phyloP scores from a whole-genome alignment of 2,113 vertebrate species.

The Entomyzon cyanotis region DNA sequence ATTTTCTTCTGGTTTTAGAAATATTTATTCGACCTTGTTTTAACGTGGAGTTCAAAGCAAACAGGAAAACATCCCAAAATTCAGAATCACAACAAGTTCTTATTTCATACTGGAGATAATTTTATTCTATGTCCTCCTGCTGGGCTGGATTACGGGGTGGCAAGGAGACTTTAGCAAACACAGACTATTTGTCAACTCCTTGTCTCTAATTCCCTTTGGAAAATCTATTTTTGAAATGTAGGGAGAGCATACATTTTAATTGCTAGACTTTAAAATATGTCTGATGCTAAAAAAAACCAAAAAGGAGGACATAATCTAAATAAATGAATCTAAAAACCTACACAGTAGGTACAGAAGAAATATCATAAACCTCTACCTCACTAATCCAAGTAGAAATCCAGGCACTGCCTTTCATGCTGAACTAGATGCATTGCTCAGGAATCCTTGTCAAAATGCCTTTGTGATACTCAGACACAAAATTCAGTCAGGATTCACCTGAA shows the following conservation, averaged over 20 bases:
- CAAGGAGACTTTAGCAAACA: not conserved
- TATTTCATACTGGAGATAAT: not conserved
- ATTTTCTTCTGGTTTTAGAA: not conserved
- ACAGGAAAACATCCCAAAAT: slow-evolving; percentile 11
- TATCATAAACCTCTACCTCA: not conserved
- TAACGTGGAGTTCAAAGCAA: slow-evolving; percentile 22
- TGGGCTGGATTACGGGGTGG: not conserved
- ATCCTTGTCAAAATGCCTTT: not conserved
- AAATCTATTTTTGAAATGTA: not conserved
- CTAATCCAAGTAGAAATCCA: not conserved
- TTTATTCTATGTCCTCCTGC: not conserved
- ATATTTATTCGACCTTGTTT: slow-evolving; percentile 15
- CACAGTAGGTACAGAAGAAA: not conserved
- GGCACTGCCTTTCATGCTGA: not conserved
- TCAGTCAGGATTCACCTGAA: not conserved
- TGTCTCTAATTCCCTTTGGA: not conserved
- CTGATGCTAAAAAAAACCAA: not conserved
- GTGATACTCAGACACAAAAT: not conserved
- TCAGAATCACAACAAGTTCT: not conserved
- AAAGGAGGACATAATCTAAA: not conserved
- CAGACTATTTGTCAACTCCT: not conserved
- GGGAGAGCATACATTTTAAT: not conserved
- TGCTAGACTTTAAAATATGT: not conserved
- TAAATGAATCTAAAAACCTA: not conserved
- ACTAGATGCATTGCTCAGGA: not conserved